phyloP scores from a whole-genome alignment of 2,888 invertebrate genomes.

The Drosophila robusta region DNA sequence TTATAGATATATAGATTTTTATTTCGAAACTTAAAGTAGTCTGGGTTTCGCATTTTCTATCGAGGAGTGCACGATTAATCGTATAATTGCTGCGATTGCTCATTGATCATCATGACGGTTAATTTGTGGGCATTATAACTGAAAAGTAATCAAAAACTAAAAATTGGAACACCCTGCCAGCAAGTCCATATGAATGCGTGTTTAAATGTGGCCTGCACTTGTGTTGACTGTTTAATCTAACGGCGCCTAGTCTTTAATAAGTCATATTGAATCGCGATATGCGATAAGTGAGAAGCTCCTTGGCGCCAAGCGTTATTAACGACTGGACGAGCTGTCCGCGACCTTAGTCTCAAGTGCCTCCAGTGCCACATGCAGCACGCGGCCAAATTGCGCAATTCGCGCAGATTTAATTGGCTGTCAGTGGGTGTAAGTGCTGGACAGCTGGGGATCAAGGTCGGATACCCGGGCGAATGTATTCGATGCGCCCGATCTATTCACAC shows the following conservation, averaged over 20 bases:
- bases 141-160: not conserved
- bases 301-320: conserved; percentile 46
- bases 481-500: conserved; percentile 19
- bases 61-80: not conserved
- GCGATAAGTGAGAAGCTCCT: conserved; percentile 58
- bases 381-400: conserved; percentile 13
- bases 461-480: not conserved
- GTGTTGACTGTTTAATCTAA: conserved; percentile 30
- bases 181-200: no score
- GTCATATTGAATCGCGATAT: conserved; percentile 33
- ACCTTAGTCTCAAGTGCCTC: conserved; percentile 6
- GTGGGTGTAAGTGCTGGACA: conserved; percentile 1
- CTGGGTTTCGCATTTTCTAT: no score
- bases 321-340: not conserved
- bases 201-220: no score
- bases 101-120: no score
- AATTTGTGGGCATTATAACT: not conserved
- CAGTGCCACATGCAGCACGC: conserved; percentile 5
- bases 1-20: no score
- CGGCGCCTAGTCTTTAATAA: conserved; percentile 34
- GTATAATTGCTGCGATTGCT: not conserved
- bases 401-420: conserved; percentile 19
- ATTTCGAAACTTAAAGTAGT: no score
- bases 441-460: conserved; percentile 31
- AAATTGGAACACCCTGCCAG: not conserved